Percentiles rank a stretch among this genome's conserved stretches.
Conservation (phyloP, 2,888 invertebrate species). For the Pediacus dermestoides region DNA sequence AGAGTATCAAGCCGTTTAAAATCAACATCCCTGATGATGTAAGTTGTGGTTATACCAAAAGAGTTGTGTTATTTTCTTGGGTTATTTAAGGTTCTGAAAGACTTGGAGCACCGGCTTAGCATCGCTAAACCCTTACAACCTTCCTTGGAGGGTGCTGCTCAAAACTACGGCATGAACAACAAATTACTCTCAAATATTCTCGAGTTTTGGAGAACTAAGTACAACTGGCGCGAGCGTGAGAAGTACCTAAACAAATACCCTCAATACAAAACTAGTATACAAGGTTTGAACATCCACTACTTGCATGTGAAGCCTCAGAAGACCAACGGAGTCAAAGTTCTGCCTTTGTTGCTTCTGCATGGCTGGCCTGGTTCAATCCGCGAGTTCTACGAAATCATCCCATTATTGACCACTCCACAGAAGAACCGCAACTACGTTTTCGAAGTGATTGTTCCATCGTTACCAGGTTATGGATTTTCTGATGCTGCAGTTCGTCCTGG, state of each 20-base stretch:
- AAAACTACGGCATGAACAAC: conserved; percentile 77
- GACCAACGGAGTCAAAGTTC: conserved; percentile 39
- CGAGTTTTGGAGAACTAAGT: conserved; percentile 70
- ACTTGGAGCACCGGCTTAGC: conserved; percentile 55
- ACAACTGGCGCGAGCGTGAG: conserved; percentile 63
- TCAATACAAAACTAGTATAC: conserved; percentile 8
- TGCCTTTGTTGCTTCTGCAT: conserved; percentile 70
- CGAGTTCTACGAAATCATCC: conserved; percentile 63
- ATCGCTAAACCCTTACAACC: conserved; percentile 41
- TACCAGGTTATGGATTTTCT: conserved; percentile 37
- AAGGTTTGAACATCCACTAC: conserved; percentile 59
- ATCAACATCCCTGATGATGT: conserved; percentile 60
- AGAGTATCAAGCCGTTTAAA: conserved; percentile 55
- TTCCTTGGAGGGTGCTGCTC: conserved; percentile 64
- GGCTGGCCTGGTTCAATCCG: conserved; percentile 86
- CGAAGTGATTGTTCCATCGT: conserved; percentile 26
- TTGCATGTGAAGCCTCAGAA: conserved; percentile 53
- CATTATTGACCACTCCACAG: conserved; percentile 16
- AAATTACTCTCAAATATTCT: conserved; percentile 62
- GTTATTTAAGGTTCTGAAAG: conserved; percentile 52
- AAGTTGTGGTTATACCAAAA: conserved; percentile 30
- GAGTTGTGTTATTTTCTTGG: no score
- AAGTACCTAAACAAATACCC: conserved; percentile 59
- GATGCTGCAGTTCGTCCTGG: conserved; percentile 61
- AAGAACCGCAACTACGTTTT: conserved; percentile 17